A percentile compares a stretch with the other conserved stretches of the same genome.
These are phyloP conservation scores for Caenorhabditis sp. DNA, from an alignment of 2,888 invertebrate species.

Conservation along the genomic window DNA sequence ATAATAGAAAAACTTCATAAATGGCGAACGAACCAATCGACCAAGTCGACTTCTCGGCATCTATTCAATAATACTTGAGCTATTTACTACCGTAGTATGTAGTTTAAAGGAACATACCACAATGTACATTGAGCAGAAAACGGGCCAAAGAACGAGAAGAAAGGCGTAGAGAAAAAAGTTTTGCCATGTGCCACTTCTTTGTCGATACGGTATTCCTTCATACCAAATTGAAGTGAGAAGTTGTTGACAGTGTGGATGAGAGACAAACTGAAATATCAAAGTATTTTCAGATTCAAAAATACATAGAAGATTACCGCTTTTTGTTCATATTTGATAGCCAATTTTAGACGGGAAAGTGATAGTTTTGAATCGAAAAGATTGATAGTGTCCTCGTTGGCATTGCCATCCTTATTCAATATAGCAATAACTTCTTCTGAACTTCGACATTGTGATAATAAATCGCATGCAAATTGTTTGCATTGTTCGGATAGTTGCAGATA, in stretches of 20 bases:
- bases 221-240: slow-evolving; percentile 75
- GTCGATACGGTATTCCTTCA: slow-evolving; percentile 74
- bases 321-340: slow-evolving; percentile 76
- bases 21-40: slow-evolving; percentile 74
- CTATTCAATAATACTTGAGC: no score
- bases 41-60: slow-evolving; percentile 73
- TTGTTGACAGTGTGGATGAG: slow-evolving; percentile 76
- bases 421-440: slow-evolving; percentile 75
- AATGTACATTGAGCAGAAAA: slow-evolving; percentile 71
- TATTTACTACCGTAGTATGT: no score
- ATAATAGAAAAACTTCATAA: slow-evolving; percentile 76
- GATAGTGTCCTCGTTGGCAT: slow-evolving; percentile 69
- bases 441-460: slow-evolving; percentile 75
- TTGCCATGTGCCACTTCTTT: slow-evolving; percentile 49
- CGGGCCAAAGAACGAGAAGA: slow-evolving; percentile 74
- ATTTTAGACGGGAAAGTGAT: slow-evolving; percentile 73
- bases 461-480: slow-evolving; percentile 75
- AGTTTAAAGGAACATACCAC: no score
- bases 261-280: no score
- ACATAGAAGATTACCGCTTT: no score
- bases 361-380: slow-evolving; percentile 69
- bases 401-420: slow-evolving; percentile 73
- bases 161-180: slow-evolving; percentile 74
- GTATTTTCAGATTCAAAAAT: no score
- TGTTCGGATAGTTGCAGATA: slow-evolving; percentile 72